Percentiles rank a stretch among this genome's conserved stretches.
These are phyloP conservation scores for Eublepharis macularius DNA, from an alignment of 2,113 vertebrate species.

Conservation along the genomic window DNA sequence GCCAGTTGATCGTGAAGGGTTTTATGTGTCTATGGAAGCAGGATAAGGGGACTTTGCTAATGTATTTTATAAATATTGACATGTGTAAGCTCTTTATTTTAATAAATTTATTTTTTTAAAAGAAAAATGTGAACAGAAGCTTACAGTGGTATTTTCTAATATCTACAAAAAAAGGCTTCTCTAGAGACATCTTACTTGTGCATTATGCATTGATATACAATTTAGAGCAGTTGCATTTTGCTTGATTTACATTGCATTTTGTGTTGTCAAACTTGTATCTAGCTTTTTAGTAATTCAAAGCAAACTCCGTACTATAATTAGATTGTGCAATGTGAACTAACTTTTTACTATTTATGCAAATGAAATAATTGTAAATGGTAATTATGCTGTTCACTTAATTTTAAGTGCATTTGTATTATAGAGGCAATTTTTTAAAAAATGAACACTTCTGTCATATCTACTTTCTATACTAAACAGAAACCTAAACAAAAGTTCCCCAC, in stretches of 20 bases:
- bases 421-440: not conserved
- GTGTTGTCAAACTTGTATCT: not conserved
- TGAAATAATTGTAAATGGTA: not conserved
- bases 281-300: not conserved
- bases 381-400: slow-evolving; percentile 9
- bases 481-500: not conserved
- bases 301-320: not conserved
- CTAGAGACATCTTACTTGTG: not conserved
- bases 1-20: too few relatives aligned
- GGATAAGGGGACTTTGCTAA: too few relatives aligned
- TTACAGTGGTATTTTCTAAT: not conserved
- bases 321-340: not conserved
- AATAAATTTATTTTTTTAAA: too few relatives aligned
- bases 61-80: too few relatives aligned
- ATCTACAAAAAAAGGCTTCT: not conserved
- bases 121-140: not conserved
- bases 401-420: not conserved
- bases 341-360: not conserved
- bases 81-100: too few relatives aligned
- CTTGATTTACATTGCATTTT: slow-evolving; percentile 14
- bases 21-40: too few relatives aligned
- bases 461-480: not conserved
- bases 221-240: slow-evolving; percentile 16
- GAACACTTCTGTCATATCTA: not conserved
- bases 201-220: not conserved